Evolutionary conservation across 1,140 invertebrate genomes (phyloP).

Genomic region (Macrocentrus cingulum): DNA sequence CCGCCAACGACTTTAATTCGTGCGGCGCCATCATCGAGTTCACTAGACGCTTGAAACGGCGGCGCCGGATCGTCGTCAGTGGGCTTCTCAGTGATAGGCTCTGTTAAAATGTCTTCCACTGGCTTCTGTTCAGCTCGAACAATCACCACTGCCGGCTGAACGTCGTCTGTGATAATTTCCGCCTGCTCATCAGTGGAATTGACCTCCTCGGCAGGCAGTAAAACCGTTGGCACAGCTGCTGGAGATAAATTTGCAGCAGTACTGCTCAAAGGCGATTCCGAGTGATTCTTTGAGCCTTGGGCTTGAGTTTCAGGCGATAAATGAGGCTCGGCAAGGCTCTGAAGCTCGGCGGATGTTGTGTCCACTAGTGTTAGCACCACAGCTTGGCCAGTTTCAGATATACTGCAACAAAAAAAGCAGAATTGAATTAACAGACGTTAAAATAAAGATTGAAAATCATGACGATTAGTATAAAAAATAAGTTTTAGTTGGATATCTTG

Average conservation of each 20-base stretch:
- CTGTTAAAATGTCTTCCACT: too few species aligned
- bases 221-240: too few species aligned
- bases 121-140: too few species aligned
- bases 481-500: not conserved
- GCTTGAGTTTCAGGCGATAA: slow-evolving; percentile 21
- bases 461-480: too few species aligned
- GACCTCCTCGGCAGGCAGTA: too few species aligned
- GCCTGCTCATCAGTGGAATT: too few species aligned
- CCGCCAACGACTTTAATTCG: slow-evolving; percentile 48
- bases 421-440: not conserved
- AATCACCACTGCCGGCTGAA: too few species aligned
- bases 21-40: slow-evolving; percentile 40
- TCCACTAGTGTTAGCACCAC: slow-evolving; percentile 67
- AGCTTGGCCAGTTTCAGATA: slow-evolving; percentile 66
- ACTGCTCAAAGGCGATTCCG: too few species aligned
- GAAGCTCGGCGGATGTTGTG: slow-evolving; percentile 63
- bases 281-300: slow-evolving; percentile 18
- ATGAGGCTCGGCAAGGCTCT: slow-evolving; percentile 50
- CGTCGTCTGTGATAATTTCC: too few species aligned
- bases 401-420: slow-evolving; percentile 57
- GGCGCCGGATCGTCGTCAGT: too few species aligned
- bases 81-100: too few species aligned
- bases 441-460: not conserved
- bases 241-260: too few species aligned
- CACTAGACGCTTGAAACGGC: slow-evolving; percentile 8